A percentile compares a stretch with the other conserved stretches of the same genome.
These are phyloP conservation scores for Chironex yamaguchii DNA, from an alignment of 30 jellyfish, hydroid and myxozoan species.

Conservation along the genomic window DNA sequence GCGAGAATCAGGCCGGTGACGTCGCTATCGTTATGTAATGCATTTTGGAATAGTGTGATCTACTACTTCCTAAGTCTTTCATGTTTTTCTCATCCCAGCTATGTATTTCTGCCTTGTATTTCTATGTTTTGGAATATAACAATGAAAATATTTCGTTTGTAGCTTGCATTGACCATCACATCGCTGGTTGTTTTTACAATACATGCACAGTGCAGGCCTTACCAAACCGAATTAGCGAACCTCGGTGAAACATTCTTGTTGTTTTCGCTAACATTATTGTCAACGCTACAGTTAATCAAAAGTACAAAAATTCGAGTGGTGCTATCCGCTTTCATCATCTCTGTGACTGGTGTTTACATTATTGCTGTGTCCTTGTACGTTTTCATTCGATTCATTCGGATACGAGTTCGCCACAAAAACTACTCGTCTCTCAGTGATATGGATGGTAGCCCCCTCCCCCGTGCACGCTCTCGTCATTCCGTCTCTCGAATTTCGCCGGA, in stretches of 20 bases:
- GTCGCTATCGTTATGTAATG: too few relatives aligned
- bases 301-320: not conserved
- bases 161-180: slow-evolving; percentile 43
- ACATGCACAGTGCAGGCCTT: slow-evolving; percentile 20
- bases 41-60: too few relatives aligned
- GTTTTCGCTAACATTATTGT: not conserved
- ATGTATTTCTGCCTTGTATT: too few relatives aligned
- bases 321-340: not conserved
- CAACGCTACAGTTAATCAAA: not conserved
- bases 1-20: too few relatives aligned
- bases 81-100: too few relatives aligned
- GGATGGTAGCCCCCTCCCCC: not conserved
- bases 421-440: not conserved
- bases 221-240: not conserved
- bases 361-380: not conserved
- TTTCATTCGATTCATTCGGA: not conserved
- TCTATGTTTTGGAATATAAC: too few relatives aligned
- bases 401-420: not conserved
- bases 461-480: not conserved
- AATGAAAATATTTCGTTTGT: too few relatives aligned
- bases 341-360: not conserved
- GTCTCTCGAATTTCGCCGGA: not conserved
- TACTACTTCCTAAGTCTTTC: too few relatives aligned
- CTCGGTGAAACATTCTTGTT: slow-evolving; percentile 5
- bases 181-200: slow-evolving; percentile 25